phyloP scores from a whole-genome alignment of 2,797 vertebrate genomes.

The Siniperca obscura region DNA sequence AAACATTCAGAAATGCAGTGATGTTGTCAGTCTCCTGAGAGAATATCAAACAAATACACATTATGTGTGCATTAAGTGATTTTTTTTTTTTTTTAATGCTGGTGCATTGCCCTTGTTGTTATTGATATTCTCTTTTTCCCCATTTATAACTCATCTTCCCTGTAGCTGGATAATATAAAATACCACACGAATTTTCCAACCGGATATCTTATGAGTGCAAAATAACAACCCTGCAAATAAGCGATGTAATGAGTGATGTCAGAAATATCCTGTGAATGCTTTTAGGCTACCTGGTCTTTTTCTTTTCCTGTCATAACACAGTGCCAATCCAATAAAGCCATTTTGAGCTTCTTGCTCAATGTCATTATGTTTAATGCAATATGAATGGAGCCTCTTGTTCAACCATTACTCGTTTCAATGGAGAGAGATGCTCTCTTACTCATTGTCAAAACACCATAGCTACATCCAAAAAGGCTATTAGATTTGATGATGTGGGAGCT shows the following conservation, averaged over 20 bases:
- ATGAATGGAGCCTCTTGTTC: slow-evolving; percentile 55
- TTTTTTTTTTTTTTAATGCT: slow-evolving; percentile 11
- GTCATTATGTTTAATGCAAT: slow-evolving; percentile 56
- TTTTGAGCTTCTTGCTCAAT: slow-evolving; percentile 40
- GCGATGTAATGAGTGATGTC: slow-evolving; percentile 10
- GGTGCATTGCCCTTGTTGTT: background rate
- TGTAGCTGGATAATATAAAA: background rate
- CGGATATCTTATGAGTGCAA: slow-evolving; percentile 9
- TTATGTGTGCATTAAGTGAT: background rate
- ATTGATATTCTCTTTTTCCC: background rate
- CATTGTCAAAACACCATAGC: slow-evolving; percentile 17
- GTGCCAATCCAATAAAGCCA: slow-evolving; percentile 52
- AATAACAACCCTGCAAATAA: slow-evolving; percentile 17
- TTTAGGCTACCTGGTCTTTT: slow-evolving; percentile 31
- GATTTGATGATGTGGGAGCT: slow-evolving; percentile 34
- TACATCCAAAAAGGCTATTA: slow-evolving; percentile 43
- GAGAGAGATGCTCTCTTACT: slow-evolving; percentile 40
- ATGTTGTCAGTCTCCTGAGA: background rate
- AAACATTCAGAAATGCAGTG: slow-evolving; percentile 11
- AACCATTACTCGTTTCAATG: slow-evolving; percentile 39
- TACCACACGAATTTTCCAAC: background rate
- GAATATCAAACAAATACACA: slow-evolving; percentile 4
- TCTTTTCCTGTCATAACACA: slow-evolving; percentile 37
- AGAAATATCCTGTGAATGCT: slow-evolving; percentile 49
- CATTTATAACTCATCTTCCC: background rate